These are phyloP conservation scores for Paraescarpia echinospica DNA, from an alignment of 1,140 invertebrate species.

Conservation along the genomic window DNA sequence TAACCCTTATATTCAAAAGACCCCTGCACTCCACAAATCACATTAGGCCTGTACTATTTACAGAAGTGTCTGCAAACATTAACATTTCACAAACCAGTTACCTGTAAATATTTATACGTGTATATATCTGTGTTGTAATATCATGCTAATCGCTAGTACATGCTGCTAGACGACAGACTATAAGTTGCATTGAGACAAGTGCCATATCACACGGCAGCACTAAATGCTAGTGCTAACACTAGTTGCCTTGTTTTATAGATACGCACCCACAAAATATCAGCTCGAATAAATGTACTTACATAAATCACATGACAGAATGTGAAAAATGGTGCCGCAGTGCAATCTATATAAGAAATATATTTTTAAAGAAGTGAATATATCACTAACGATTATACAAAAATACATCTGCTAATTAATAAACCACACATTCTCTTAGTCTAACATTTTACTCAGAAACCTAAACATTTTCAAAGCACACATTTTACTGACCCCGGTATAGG, in stretches of 20 bases:
- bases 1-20: not conserved
- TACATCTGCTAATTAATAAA: not conserved
- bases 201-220: not conserved
- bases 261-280: not conserved
- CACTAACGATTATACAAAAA: not conserved
- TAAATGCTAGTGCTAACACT: not conserved
- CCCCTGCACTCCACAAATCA: no score
- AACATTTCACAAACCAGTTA: not conserved
- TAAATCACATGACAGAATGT: not conserved
- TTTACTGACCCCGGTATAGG: not conserved
- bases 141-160: not conserved
- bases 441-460: not conserved
- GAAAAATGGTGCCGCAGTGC: not conserved
- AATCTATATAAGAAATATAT: not conserved
- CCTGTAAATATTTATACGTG: not conserved
- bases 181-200: not conserved
- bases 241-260: not conserved
- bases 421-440: not conserved
- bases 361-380: not conserved
- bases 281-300: not conserved
- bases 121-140: not conserved
- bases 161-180: not conserved
- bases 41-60: no score
- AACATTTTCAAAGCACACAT: not conserved
- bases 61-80: no score